Conservation (phyloP, 1,140 invertebrate genomes). For the Thaumatotibia leucotreta region DNA sequence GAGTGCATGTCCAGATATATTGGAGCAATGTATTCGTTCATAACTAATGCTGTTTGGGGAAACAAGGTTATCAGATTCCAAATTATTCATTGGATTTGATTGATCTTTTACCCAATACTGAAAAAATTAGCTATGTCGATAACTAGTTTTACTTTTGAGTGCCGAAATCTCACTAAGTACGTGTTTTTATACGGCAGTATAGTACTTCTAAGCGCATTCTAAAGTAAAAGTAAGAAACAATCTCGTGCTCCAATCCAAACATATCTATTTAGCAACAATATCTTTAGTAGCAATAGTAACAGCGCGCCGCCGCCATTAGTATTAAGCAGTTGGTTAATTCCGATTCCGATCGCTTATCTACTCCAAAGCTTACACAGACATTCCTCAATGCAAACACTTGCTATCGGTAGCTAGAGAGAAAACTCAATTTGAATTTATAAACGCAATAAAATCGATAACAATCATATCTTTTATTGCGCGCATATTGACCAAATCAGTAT, state of each 20-base stretch:
- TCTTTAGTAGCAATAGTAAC: neutral
- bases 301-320: neutral
- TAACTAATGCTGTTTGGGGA: too few species aligned
- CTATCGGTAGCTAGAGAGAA: constrained; percentile 3
- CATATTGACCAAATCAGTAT: neutral
- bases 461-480: neutral
- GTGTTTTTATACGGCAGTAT: too few species aligned
- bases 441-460: constrained; percentile 11
- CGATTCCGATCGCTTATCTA: constrained; percentile 7
- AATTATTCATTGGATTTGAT: too few species aligned
- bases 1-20: too few species aligned
- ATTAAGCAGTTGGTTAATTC: constrained; percentile 9
- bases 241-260: neutral
- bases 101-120: too few species aligned
- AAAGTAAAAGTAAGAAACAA: neutral
- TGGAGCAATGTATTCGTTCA: too few species aligned
- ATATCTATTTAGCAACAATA: neutral
- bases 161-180: too few species aligned
- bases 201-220: too few species aligned
- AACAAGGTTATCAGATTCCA: too few species aligned
- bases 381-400: neutral
- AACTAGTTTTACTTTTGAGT: too few species aligned
- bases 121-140: too few species aligned
- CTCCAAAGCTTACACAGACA: constrained; percentile 4
- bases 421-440: constrained; percentile 5